Evolutionary conservation across 2,888 invertebrate genomes (phyloP), one percentile per base, ranked within the genome.

Genomic region (Nemotelus nigrinus): DNA sequence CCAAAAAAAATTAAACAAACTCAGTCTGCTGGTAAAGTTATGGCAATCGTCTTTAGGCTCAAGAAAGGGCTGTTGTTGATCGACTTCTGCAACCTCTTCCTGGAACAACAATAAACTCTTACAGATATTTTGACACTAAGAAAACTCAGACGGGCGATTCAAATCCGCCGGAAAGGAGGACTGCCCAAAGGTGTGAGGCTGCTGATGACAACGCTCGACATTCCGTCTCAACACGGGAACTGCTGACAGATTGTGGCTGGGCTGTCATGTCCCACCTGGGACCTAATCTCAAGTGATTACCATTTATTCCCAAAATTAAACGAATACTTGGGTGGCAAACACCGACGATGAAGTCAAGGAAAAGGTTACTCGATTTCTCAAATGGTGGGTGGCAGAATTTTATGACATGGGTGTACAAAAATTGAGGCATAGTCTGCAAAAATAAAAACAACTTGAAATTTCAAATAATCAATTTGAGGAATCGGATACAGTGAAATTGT

Each of bases 381-480:
- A 65, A 45, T 2, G 63, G 41, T 63, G 39, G 63, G 63, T 10
- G 8, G 65, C 39, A 41, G 25, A 47, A 65, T 45, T 65, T 65
- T 44, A 65, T 45, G 65, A 65, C 65, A 44, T 65, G 10, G 65
- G 65, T 65, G 25, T 65, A 44, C 45, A 65, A 65, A 65, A 65
- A 10, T 45, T 65, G 65, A 47, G 47, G 65, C 25, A 47, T 47
- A 44, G 65, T 65, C 44, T 65, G 44, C 47, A 65, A 65, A 65
- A 44, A 47, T 25, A 25, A 25, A 25, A 25, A 25, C 0, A 25
- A 25, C 25, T 25, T 25, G 25, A 25, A 0, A 25, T 25, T 25
- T 25, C 25, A 25, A 25, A 25, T 25, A 0, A 25, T 25, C 25
- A 25, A 25, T 25, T 25, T 25, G 25, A 1, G 25, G 25, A 25